A percentile compares a stretch with the other conserved stretches of the same genome.
These are phyloP conservation scores for Chloebia gouldiae DNA, from an alignment of 2,113 vertebrate genomes.

Conservation along the genomic window DNA sequence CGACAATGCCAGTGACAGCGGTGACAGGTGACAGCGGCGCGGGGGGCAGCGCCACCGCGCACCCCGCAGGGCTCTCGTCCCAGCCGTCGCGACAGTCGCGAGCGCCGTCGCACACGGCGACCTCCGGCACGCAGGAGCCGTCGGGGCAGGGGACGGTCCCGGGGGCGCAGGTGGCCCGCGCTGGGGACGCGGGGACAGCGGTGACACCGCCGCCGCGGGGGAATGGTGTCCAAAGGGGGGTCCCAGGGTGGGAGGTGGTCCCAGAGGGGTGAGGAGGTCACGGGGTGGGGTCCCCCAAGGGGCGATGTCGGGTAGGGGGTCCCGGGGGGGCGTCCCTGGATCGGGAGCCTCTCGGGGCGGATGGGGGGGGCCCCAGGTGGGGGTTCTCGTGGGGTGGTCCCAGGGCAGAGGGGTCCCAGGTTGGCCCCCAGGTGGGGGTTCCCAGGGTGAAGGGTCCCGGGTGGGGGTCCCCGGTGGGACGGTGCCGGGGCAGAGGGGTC, in stretches of 20 bases:
- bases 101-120: conserved; percentile 74
- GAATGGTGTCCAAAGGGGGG: no score
- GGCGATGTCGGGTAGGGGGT: no score
- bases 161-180: conserved; percentile 66
- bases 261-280: neutral
- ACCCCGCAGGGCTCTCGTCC: conserved; percentile 74
- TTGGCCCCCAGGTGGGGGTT: no score
- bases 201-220: neutral
- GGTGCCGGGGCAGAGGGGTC: neutral
- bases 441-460: no score
- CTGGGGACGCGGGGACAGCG: neutral
- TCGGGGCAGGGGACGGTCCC: conserved; percentile 76
- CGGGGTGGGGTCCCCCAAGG: neutral
- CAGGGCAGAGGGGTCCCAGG: no score
- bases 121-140: conserved; percentile 67
- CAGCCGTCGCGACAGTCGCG: conserved; percentile 76
- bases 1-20: neutral
- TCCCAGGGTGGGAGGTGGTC: no score
- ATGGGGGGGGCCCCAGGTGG: no score
- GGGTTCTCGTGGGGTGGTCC: no score
- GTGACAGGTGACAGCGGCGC: neutral
- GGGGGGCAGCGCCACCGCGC: neutral
- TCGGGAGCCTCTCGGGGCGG: neutral
- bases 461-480: no score
- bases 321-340: no score